Percentiles rank a stretch among this genome's conserved stretches.
These are phyloP conservation scores for Onchidella celtica DNA, from an alignment of 2,888 invertebrate species.

Conservation along the genomic window DNA sequence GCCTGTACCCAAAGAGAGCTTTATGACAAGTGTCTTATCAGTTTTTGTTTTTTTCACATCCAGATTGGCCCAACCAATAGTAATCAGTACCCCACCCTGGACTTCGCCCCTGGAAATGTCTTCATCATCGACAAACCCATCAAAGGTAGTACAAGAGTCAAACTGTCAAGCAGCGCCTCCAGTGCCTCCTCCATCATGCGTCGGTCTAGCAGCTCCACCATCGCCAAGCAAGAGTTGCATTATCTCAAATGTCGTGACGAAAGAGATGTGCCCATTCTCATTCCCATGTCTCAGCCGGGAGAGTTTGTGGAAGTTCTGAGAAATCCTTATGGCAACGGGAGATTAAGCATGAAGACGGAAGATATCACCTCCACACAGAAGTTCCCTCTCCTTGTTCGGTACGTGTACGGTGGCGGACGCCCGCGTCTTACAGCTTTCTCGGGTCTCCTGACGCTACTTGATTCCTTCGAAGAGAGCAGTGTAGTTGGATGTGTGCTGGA, in stretches of 20 bases:
- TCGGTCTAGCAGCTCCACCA: not conserved
- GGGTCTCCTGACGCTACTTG: slow-evolving; percentile 66
- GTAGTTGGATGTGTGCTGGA: slow-evolving; percentile 67
- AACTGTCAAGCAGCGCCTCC: slow-evolving; percentile 2
- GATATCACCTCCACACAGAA: slow-evolving; percentile 65
- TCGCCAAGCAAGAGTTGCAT: slow-evolving; percentile 45
- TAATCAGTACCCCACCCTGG: slow-evolving; percentile 60
- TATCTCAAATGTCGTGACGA: slow-evolving; percentile 69
- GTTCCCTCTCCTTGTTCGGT: slow-evolving; percentile 66
- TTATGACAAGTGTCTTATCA: no score
- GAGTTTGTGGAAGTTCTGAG: slow-evolving; percentile 68
- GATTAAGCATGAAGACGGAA: slow-evolving; percentile 62
- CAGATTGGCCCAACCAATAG: slow-evolving; percentile 16
- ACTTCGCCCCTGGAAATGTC: slow-evolving; percentile 68
- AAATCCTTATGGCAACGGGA: slow-evolving; percentile 59
- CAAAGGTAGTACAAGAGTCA: slow-evolving; percentile 38
- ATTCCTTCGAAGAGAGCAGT: slow-evolving; percentile 68
- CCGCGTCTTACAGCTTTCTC: slow-evolving; percentile 67
- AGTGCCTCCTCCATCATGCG: slow-evolving; percentile 7
- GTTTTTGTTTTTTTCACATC: no score
- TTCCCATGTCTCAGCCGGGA: slow-evolving; percentile 62
- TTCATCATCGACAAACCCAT: slow-evolving; percentile 61
- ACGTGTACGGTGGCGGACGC: slow-evolving; percentile 63
- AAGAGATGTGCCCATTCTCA: slow-evolving; percentile 61
- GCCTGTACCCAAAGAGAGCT: no score